Base-by-base conservation (phyloP, 2,797 vertebrate species). In the Oceanodroma leucorhoa region DNA sequence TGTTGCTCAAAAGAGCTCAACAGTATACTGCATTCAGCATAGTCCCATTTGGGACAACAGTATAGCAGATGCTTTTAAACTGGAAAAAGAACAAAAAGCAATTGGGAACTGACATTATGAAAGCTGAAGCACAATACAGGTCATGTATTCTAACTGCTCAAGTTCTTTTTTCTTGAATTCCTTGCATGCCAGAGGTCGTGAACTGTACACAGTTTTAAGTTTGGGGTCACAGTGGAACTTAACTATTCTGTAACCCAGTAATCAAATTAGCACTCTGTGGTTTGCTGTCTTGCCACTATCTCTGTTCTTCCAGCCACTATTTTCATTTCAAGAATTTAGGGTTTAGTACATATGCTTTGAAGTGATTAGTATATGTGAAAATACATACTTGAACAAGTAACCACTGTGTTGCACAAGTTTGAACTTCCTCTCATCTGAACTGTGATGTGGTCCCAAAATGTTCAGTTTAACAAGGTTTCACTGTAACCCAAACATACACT, bases 231-330 rank as follows among this genome's bases (percentile, higher is more conserved):
- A 71, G 38, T 83, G 41, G 46, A 53, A 65, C 26, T 73, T 62
- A 30, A 51, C 24, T 83, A 11, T 55, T 83, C 76, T 73, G 48
- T 66, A 94, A 92, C 48, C 67, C 53, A 67, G 48, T 73, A 79
- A 64, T 92, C 71, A 92, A 87, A 83, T 92, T 89, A 91, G 83
- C 67, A 83, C 65, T 77, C 78, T 67, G 82, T 70, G 91, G 64
- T 77, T 93, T 94, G 79, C 84, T 94, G 84, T 91, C 40, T 91
- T 94, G 82, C 72, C 82, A 53, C 75, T 80, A 17, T 85, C 6
- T 2, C 51, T 89, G 66, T 84, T 84, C 46, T 77, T 83, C 40
- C 67, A 77, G 43, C 51, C 71, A 75, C 76, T 71, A 13, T 67
- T 76, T 67, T n/a, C 0, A 51, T 89, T 89, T 83, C 65, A 81